Conservation (phyloP, 2,888 invertebrate species). For the Brachyptera risi region DNA sequence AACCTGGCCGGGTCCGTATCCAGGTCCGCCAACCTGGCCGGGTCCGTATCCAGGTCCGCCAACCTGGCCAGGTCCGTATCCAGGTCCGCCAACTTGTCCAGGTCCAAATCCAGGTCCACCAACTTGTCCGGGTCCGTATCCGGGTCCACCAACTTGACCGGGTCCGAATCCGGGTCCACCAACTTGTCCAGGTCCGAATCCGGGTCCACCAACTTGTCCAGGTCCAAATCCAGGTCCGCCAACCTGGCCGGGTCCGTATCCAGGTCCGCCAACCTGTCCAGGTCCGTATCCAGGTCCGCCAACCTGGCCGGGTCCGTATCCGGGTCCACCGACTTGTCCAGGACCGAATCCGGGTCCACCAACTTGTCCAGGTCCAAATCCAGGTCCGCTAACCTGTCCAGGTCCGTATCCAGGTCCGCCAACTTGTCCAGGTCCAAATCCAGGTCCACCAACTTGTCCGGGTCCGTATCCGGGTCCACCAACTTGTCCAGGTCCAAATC, state of each 20-base stretch:
- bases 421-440: slow-evolving; percentile 3
- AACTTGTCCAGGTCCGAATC: slow-evolving; percentile 2
- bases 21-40: slow-evolving; percentile 19
- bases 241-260: no score
- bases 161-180: slow-evolving; percentile 4
- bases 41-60: slow-evolving; percentile 17
- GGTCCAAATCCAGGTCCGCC: no score
- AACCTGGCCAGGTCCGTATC: background rate
- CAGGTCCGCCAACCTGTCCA: no score
- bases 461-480: no score
- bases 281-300: no score
- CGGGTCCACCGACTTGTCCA: no score
- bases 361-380: background rate
- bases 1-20: slow-evolving; percentile 27
- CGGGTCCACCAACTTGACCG: slow-evolving; percentile 1
- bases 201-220: background rate
- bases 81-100: background rate
- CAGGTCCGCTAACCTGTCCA: no score
- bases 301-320: no score
- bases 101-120: slow-evolving; percentile 17
- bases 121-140: slow-evolving; percentile 19
- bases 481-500: no score
- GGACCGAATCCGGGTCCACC: no score
- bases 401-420: no score
- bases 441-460: background rate